Conservation (phyloP, 2,888 invertebrate species). For the Drosophila paranaensis region DNA sequence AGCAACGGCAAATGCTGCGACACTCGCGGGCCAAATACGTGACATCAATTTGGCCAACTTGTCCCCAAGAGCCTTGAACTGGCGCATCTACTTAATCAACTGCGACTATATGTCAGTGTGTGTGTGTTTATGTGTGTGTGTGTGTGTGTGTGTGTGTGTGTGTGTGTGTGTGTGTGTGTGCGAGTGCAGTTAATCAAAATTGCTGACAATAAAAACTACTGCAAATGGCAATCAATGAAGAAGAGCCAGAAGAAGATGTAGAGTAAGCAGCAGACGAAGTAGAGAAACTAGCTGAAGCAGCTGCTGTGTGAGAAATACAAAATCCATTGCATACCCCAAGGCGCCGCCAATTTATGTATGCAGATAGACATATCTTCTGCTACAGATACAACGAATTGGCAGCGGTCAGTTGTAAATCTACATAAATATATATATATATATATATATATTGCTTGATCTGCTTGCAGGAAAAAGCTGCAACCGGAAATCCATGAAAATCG, state of each 20-base stretch:
- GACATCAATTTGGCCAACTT: slow-evolving; percentile 56
- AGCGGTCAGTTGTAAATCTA: not conserved
- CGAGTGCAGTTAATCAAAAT: slow-evolving; percentile 30
- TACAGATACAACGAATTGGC: not conserved
- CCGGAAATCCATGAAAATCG: not conserved
- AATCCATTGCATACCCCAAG: slow-evolving; percentile 24
- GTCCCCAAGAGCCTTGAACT: slow-evolving; percentile 40
- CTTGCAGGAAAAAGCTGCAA: not conserved
- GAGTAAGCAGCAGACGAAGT: not conserved
- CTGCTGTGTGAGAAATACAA: slow-evolving; percentile 1
- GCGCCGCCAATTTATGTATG: slow-evolving; percentile 2
- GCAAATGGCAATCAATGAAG: slow-evolving; percentile 20
- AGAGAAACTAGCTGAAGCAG: slow-evolving; percentile 7
- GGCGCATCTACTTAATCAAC: slow-evolving; percentile 35
- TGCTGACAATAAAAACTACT: slow-evolving; percentile 35
- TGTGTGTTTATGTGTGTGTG: slow-evolving; percentile 6
- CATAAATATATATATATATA: too few relatives aligned
- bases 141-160: slow-evolving; percentile 4
- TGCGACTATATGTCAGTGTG: not conserved
- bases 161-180: slow-evolving; percentile 2
- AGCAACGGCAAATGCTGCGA: slow-evolving; percentile 23
- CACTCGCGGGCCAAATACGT: slow-evolving; percentile 43
- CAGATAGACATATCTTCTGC: not conserved
- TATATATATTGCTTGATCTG: not conserved
- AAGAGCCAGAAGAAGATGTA: not conserved